These are phyloP conservation scores for Periparus ater DNA, from an alignment of 2,797 vertebrate genomes.

Conservation along the genomic window DNA sequence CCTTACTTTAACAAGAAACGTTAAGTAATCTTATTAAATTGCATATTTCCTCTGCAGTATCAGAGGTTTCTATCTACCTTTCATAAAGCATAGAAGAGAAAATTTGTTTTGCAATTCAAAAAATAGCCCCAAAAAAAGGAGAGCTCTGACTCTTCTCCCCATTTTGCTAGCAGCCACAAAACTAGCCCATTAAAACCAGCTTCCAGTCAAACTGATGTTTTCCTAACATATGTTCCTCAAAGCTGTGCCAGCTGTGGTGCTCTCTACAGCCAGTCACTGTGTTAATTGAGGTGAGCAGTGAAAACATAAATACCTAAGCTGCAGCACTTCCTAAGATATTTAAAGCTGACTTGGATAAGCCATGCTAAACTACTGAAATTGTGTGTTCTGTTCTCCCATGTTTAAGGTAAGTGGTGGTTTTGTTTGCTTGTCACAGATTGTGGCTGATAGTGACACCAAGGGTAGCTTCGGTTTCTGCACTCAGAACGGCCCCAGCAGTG, in stretches of 20 bases:
- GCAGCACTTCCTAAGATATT: not conserved
- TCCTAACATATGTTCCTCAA: constrained; percentile 34
- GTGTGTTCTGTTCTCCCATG: not conserved
- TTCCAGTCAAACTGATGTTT: constrained; percentile 25
- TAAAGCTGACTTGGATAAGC: not conserved
- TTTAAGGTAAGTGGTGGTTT: not conserved
- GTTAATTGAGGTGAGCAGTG: constrained; percentile 37
- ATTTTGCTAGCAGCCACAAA: constrained; percentile 15
- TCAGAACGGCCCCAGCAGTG: not conserved
- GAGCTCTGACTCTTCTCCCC: not conserved
- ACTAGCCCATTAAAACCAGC: constrained; percentile 25
- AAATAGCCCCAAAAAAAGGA: not conserved
- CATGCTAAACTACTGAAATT: not conserved
- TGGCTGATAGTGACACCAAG: not conserved
- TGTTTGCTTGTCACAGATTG: not conserved
- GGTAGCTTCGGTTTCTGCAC: not conserved
- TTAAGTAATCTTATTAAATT: not conserved
- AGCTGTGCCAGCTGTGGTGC: constrained; percentile 32
- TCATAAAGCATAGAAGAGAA: not conserved
- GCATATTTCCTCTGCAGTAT: not conserved
- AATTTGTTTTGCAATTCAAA: constrained; percentile 3
- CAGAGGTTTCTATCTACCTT: not conserved
- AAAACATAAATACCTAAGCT: constrained; percentile 17
- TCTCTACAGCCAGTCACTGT: not conserved
- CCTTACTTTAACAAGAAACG: not conserved